These are phyloP conservation scores for Vidua chalybeata DNA, from an alignment of 2,113 vertebrate genomes.

Conservation along the genomic window DNA sequence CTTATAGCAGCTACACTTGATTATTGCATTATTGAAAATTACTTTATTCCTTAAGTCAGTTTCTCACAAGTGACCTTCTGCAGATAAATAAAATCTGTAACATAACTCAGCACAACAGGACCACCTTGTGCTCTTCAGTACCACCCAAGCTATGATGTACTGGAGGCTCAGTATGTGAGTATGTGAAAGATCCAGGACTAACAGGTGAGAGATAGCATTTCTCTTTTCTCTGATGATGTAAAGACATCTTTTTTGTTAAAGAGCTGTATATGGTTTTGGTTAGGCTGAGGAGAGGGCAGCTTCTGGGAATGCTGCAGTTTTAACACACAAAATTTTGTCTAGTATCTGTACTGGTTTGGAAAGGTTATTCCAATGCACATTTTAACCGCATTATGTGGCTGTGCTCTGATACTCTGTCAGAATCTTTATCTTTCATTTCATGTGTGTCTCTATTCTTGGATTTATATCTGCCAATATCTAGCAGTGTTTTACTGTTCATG, in stretches of 20 bases:
- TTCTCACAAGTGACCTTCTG: not conserved
- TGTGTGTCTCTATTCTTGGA: not conserved
- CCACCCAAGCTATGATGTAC: not conserved
- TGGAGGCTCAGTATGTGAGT: not conserved
- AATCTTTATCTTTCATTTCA: not conserved
- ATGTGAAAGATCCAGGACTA: not conserved
- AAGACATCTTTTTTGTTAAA: not conserved
- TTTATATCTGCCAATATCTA: not conserved
- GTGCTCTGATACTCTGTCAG: not conserved
- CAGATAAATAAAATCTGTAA: not conserved
- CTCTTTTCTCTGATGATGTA: not conserved
- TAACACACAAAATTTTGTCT: not conserved
- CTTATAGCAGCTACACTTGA: not conserved
- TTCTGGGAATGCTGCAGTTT: not conserved
- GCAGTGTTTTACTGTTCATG: not conserved
- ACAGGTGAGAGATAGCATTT: not conserved
- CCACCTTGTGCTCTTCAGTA: not conserved
- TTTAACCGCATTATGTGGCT: not conserved
- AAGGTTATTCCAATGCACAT: fast-evolving
- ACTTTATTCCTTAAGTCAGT: not conserved
- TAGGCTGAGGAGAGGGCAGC: not conserved
- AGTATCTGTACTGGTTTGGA: not conserved
- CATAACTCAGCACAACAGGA: not conserved
- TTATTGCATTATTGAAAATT: not conserved
- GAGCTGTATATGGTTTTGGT: not conserved